Conservation (phyloP, 2,888 invertebrate genomes). For the Stegana nigrithorax region DNA sequence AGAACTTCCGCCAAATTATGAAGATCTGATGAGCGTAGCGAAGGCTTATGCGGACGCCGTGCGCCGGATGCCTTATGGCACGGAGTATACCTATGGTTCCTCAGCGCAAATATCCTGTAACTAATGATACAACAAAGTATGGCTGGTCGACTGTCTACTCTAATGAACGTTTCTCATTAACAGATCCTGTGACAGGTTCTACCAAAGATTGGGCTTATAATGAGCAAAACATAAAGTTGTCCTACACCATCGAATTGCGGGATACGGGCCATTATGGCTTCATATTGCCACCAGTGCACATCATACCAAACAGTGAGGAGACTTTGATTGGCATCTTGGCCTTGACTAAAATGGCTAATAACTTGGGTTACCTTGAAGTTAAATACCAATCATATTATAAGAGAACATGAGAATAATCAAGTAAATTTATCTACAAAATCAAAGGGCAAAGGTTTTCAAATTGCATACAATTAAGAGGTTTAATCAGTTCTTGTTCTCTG, state of each 20-base stretch:
- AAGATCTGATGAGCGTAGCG: conserved; percentile 68
- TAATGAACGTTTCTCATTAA: conserved; percentile 9
- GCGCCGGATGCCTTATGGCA: conserved; percentile 67
- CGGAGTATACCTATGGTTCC: conserved; percentile 70
- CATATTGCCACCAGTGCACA: conserved; percentile 74
- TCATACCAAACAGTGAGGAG: conserved; percentile 74
- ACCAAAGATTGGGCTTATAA: conserved; percentile 71
- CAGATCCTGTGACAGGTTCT: conserved; percentile 65
- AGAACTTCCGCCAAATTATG: conserved; percentile 68
- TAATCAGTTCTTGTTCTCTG: too few relatives aligned
- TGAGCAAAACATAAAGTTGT: conserved; percentile 69
- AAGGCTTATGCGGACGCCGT: conserved; percentile 71
- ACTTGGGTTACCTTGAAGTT: conserved; percentile 49
- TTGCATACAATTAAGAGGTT: too few relatives aligned
- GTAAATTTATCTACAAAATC: too few relatives aligned
- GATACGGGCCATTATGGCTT: conserved; percentile 78
- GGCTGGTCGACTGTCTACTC: neutral
- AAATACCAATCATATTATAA: conserved; percentile 38
- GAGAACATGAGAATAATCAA: too few relatives aligned
- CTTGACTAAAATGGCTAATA: conserved; percentile 61
- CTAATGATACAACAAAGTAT: conserved; percentile 15
- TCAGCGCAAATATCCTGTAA: conserved; percentile 72
- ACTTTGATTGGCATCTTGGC: conserved; percentile 70
- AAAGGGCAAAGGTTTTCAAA: too few relatives aligned
- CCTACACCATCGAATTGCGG: conserved; percentile 70